These are phyloP conservation scores for Drosophila kikkawai DNA, from an alignment of 1,140 invertebrate genomes.

Conservation along the genomic window DNA sequence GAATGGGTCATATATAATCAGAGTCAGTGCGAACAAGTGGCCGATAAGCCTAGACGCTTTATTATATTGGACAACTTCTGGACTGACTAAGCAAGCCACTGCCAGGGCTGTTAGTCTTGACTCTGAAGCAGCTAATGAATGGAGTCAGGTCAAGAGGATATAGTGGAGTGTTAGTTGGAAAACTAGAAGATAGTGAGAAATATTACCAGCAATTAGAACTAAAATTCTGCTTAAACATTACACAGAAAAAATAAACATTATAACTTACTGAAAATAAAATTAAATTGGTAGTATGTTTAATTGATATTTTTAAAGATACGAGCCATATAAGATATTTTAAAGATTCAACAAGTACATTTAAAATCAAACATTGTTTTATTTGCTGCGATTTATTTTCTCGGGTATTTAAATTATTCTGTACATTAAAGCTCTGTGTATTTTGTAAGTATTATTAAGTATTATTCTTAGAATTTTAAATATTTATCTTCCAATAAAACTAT, in stretches of 20 bases:
- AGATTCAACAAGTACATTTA: no score
- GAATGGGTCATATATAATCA: constrained; percentile 23
- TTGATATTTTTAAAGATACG: not conserved
- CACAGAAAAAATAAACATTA: not conserved
- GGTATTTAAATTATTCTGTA: no score
- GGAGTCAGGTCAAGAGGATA: not conserved
- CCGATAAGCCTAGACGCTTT: not conserved
- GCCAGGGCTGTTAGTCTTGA: not conserved
- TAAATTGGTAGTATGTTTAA: no score
- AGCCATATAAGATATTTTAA: not conserved
- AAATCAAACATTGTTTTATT: no score
- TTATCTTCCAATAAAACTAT: not conserved
- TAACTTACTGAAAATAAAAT: no score
- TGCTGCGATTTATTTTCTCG: no score
- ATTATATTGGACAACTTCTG: not conserved
- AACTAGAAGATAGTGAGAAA: not conserved
- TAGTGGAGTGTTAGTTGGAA: not conserved
- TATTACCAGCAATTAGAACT: not conserved
- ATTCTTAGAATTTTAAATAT: not conserved
- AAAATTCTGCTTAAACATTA: not conserved
- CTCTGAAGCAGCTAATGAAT: not conserved
- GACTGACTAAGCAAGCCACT: not conserved
- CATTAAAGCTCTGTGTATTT: not conserved
- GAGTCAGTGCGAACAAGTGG: not conserved
- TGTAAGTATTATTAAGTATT: not conserved